These are phyloP conservation scores for Grus americana DNA, from an alignment of 2,113 vertebrate species.

Conservation along the genomic window DNA sequence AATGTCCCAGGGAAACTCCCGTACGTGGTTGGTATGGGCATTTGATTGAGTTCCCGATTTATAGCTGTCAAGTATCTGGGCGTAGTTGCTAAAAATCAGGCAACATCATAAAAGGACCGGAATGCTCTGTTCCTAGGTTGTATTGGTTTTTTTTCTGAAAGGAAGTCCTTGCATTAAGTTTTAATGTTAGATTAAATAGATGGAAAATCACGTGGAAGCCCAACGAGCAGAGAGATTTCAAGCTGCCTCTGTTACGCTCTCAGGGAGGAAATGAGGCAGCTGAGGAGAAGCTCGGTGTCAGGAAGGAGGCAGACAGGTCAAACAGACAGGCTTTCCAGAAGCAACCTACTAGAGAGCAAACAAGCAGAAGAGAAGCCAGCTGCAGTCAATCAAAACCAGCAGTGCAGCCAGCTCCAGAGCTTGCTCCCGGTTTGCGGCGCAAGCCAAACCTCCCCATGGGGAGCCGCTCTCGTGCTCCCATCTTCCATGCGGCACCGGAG, in stretches of 20 bases:
- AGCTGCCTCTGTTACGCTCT: background rate
- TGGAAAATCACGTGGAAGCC: conserved; percentile 3
- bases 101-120: background rate
- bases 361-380: background rate
- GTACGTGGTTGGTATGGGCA: background rate
- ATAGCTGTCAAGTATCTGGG: background rate
- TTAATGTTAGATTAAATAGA: background rate
- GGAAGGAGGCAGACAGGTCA: conserved; percentile 35
- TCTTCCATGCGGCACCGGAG: background rate
- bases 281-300: background rate
- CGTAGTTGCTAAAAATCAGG: background rate
- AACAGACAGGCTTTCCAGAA: conserved; percentile 1
- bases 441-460: background rate
- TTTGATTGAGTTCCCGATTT: background rate
- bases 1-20: background rate
- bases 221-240: background rate
- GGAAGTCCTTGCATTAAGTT: background rate
- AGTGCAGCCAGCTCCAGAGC: conserved; percentile 4
- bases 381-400: conserved; percentile 11
- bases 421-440: background rate
- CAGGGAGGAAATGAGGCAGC: conserved; percentile 45
- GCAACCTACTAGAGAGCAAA: background rate
- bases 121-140: background rate
- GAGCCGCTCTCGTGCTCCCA: background rate
- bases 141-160: background rate